Percentiles rank a stretch among this genome's conserved stretches.
Evolutionary conservation across 1,140 invertebrate genomes (phyloP).

Genomic region (roundworm (Caenorhabditis elegans)): DNA sequence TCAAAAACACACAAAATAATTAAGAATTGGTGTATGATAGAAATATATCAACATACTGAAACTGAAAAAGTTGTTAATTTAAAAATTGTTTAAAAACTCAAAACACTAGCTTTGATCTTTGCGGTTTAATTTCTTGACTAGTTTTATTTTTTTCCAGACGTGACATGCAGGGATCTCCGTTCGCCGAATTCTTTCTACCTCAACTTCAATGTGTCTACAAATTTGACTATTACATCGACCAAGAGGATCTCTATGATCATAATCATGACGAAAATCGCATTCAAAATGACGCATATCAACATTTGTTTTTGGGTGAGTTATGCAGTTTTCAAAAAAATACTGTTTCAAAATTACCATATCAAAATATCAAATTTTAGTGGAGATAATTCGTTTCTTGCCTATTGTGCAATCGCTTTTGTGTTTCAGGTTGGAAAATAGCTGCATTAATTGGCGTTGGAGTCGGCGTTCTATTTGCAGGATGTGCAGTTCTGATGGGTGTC

Average conservation of each 20-base stretch:
- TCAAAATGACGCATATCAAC: conserved; percentile 65
- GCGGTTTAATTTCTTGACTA: too few species aligned
- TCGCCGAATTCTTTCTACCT: conserved; percentile 64
- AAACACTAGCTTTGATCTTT: too few species aligned
- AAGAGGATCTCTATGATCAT: conserved; percentile 65
- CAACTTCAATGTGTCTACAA: conserved; percentile 62
- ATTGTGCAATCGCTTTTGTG: conserved; percentile 6
- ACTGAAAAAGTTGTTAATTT: too few species aligned
- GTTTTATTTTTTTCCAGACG: conserved; percentile 45
- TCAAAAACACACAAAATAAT: too few species aligned
- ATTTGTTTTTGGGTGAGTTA: conserved; percentile 62
- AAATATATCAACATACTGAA: too few species aligned
- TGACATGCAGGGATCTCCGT: conserved; percentile 61
- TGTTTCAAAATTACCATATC: not conserved
- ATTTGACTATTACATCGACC: conserved; percentile 66
- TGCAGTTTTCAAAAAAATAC: not conserved
- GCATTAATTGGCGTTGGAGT: conserved; percentile 56
- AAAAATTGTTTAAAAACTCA: too few species aligned
- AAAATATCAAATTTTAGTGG: not conserved
- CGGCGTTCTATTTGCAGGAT: conserved; percentile 50
- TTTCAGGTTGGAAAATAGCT: conserved; percentile 65
- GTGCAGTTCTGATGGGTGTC: conserved; percentile 55
- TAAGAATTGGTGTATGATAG: too few species aligned
- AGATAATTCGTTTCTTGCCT: not conserved
- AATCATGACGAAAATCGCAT: conserved; percentile 65